Evolutionary conservation across 2,113 vertebrate species (phyloP), one percentile per base, ranked within the genome.

Genomic region (Poeciliopsis retropinna): DNA sequence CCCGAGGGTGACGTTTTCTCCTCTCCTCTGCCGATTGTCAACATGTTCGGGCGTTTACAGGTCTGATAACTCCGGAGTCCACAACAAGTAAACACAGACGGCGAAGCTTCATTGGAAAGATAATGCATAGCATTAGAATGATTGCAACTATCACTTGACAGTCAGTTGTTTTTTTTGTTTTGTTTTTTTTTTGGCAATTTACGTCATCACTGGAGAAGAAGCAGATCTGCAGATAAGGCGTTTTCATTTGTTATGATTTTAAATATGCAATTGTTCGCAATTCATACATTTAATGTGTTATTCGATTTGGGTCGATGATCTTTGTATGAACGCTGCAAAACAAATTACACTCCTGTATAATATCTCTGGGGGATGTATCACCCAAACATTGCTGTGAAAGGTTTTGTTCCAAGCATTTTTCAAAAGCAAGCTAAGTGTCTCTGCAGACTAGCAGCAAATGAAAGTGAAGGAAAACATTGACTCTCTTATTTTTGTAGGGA

Each of bases 31-130:
- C 39, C 29, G 4, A 65, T 29, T 69, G 67, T 37, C 47, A 83
- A 87, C 85, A 63, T 79, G 91, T 81, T 85, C 57, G 67, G 88
- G 81, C 92, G 83, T 63, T 83, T 51, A 3, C 70, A 37, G 37
- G 60, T 57, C 78, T 17, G 68, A 81, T 81, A 83, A 27, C 72
- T 74, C 63, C 13, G 6, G 62, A 75, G 57, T 17, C 67, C 19
- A 65, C 1, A 1, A 39, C 27, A 75, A 64, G 70, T 72, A 77
- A 68, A 85, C 76, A 72, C 15, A 73, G 34, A 87, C 77, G 22
- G 34, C 39, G 27, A 41, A 64, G 65, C 28, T 72, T 82, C 63
- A 72, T 32, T 63, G 44, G 63, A 32, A 60, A 68, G 27, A 51
- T 39, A 75, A 84, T 19, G 30, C 3, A 51, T 25, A 78, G 76